Conservation (phyloP, 2,888 invertebrate species). For the Agonum fuliginosum region DNA sequence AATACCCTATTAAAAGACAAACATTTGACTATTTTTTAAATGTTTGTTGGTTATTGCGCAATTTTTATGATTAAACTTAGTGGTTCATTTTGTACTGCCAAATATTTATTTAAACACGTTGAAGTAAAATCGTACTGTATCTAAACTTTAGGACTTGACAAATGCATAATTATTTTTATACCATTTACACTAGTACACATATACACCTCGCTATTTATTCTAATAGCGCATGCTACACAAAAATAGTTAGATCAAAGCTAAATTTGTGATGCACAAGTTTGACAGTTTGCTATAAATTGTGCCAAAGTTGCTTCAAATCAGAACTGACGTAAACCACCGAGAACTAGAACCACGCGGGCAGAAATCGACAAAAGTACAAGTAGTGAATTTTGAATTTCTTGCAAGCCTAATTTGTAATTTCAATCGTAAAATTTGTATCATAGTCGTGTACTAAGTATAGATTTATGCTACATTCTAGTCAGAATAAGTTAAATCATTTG, state of each 20-base stretch:
- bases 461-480: slow-evolving; percentile 49
- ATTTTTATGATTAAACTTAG: no score
- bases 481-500: slow-evolving; percentile 40
- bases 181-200: slow-evolving; percentile 54
- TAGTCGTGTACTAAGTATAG: slow-evolving; percentile 50
- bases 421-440: slow-evolving; percentile 44
- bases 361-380: slow-evolving; percentile 25
- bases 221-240: slow-evolving; percentile 21
- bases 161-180: slow-evolving; percentile 54
- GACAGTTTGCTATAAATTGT: slow-evolving; percentile 36
- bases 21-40: no score
- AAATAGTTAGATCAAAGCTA: slow-evolving; percentile 2
- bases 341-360: not conserved
- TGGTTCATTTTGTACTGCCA: not conserved
- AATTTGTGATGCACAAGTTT: slow-evolving; percentile 4
- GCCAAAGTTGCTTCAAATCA: slow-evolving; percentile 54
- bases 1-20: no score
- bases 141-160: not conserved
- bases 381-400: slow-evolving; percentile 7
- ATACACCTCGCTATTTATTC: slow-evolving; percentile 50
- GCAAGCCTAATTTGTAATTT: slow-evolving; percentile 43
- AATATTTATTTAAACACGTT: not conserved
- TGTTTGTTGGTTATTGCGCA: not conserved
- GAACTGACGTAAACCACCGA: slow-evolving; percentile 40
- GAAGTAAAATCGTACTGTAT: slow-evolving; percentile 12